Evolutionary conservation across 2,797 vertebrate species (phyloP), one percentile per base, ranked within the genome.

Genomic region (Rhinella marina): DNA sequence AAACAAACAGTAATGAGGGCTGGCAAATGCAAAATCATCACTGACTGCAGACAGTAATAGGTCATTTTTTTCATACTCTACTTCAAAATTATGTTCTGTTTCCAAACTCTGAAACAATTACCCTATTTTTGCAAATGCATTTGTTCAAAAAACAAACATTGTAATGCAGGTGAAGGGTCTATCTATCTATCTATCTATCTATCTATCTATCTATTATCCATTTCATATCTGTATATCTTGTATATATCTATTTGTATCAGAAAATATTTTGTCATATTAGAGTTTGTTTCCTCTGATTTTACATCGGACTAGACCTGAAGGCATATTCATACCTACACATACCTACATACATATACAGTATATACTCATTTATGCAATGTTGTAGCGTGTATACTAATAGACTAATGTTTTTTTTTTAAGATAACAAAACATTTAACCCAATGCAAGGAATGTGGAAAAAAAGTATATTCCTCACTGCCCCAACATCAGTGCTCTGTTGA

Each of bases 111-210:
- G 72, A 78, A 87, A 89, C 72, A 80, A 84, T 41, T 41, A 41
- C 81, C 81, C 87, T 41, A 86, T 87, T 86, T 88, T 84, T 89
- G 81, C 80, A 89, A 89, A 84, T 89, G 52, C 79, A 83, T 89
- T 84, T 87, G 73, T 87, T 80, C 81, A 73, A 64, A 87, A 86
- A 89, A 79, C 88, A 52, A 84, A 89, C 83, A 79, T 62, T 73
- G 64, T 83, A 84, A 86, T 89, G 80, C n/a, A 76, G 85, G 75
- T 79, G 80, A 83, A 77, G 81, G 80, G 29, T 57, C n/a, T n/a
- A 62, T 62, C 61, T 62, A 62, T 62, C 61, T 62, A 62, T 62
- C 61, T 62, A 62, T 62, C 59, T 62, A 62, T 62, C 59, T 62
- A 62, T 62, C 59, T 62, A 62, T 62, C 61, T 62, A 62, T 62